Evolutionary conservation across 2,888 invertebrate genomes (phyloP).

Genomic region (Hydropsyche betteni): DNA sequence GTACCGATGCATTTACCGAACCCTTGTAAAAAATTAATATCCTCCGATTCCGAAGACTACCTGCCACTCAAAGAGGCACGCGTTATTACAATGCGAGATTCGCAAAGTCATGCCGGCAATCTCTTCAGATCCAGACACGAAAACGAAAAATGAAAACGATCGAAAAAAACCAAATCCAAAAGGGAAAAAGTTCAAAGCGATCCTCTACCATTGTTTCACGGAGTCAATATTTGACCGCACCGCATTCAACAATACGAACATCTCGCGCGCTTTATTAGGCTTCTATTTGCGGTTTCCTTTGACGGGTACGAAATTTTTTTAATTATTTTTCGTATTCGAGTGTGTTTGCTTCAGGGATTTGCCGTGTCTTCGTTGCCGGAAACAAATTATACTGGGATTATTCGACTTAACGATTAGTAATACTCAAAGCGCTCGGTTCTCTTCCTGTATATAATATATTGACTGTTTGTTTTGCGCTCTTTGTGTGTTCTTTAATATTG

Average conservation of each 20-base stretch:
- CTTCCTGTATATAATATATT: slow-evolving; percentile 7
- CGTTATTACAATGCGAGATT: slow-evolving; percentile 36
- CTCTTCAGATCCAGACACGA: slow-evolving; percentile 31
- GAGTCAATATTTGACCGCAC: slow-evolving; percentile 66
- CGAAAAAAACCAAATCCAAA: no score
- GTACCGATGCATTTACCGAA: neutral
- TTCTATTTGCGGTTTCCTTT: slow-evolving; percentile 68
- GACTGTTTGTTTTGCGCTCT: slow-evolving; percentile 6
- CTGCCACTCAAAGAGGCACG: slow-evolving; percentile 19
- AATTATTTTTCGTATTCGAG: slow-evolving; percentile 10
- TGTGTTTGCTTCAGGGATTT: slow-evolving; percentile 22
- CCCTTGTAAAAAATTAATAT: neutral
- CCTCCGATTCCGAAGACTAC: neutral
- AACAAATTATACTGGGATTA: slow-evolving; percentile 34
- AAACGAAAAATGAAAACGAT: no score
- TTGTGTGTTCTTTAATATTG: neutral
- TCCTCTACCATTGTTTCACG: slow-evolving; percentile 61
- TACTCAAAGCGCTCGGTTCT: neutral
- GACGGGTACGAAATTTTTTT: slow-evolving; percentile 53
- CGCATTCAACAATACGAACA: slow-evolving; percentile 44
- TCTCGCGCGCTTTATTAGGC: slow-evolving; percentile 59
- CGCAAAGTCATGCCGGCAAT: slow-evolving; percentile 49
- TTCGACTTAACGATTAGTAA: neutral
- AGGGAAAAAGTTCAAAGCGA: slow-evolving; percentile 48
- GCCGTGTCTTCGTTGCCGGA: neutral